Base-by-base conservation (phyloP, 1,140 invertebrate genomes). In the Latrodectus geometricus region DNA sequence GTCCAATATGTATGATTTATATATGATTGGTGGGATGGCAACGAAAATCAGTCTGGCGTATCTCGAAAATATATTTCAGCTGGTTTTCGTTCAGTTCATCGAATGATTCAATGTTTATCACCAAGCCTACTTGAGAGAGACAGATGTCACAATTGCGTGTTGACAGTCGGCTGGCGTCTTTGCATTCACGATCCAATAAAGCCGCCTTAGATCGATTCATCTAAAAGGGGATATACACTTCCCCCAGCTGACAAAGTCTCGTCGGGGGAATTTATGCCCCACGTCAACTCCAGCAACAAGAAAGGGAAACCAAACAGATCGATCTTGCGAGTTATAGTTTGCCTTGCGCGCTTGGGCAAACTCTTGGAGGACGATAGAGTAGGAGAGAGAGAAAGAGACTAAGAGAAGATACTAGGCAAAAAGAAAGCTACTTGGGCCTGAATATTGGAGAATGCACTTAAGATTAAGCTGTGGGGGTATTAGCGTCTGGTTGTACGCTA, bases 131-230 rank as follows among this genome's bases (percentile, higher is more conserved):
- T 54, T 20, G 54, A 14, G 54, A 21, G 80, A 74, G 80, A 83
- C 80, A 83, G 70, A 83, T 74, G 80, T 83, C 80, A 83, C 69
- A 74, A 83, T 83, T 74, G 80, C 72, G 70, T 74, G 80, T 83
- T 83, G 80, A 83, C 80, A 83, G 70, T 83, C 72, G 20, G 9
- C 21, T n/a, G 9, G 11, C 68, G 68, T 69, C 68, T 69, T 23
- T 11, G 68, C 49, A 23, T 56, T 83, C 74, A 35, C 80, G 66
- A 80, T 35, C 68, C 78, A 69, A 80, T 80, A 69, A 15, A 48
- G 49, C 9, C 52, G 49, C 12, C 17, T 68, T 21, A 74, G 70
- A 83, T 83, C 80, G 80, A 83, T 83, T 69, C 35, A 49, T 74
- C 80, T 61, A 74, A 83, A 74, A 66, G 80, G 56, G 56, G 80